These are phyloP conservation scores for Thamnophis sirtalis DNA, from an alignment of 2,113 vertebrate genomes.

Conservation along the genomic window DNA sequence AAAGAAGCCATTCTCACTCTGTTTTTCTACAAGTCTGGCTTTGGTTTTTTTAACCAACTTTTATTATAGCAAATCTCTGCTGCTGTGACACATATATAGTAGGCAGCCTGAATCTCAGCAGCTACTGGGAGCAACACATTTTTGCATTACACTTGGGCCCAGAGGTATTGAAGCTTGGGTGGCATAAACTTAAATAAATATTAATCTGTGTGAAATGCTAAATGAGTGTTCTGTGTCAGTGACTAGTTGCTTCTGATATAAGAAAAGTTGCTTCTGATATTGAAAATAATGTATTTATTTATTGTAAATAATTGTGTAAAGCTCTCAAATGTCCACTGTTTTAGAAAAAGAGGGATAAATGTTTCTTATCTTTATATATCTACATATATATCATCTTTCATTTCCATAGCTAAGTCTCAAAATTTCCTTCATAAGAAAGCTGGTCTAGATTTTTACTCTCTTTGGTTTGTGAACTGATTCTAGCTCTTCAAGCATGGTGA, in stretches of 20 bases:
- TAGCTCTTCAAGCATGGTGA: not conserved
- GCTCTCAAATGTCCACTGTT: not conserved
- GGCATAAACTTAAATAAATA: not conserved
- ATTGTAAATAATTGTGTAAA: not conserved
- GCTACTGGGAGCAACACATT: not conserved
- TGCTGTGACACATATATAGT: not conserved
- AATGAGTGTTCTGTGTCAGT: not conserved
- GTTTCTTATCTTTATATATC: not conserved
- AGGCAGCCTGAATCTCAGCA: not conserved
- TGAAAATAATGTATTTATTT: not conserved
- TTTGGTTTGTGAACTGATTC: not conserved
- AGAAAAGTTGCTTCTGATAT: not conserved
- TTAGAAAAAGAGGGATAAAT: not conserved
- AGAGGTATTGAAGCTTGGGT: not conserved
- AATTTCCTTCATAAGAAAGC: not conserved
- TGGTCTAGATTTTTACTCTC: not conserved
- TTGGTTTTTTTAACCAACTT: not conserved
- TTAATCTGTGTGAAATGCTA: not conserved
- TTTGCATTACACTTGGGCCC: not conserved
- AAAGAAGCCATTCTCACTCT: not conserved
- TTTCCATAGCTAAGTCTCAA: not conserved
- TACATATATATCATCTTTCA: not conserved
- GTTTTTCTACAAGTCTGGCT: not conserved
- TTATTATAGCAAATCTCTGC: not conserved
- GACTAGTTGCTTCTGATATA: too few species aligned